A percentile compares a stretch with the other conserved stretches of the same genome.
Evolutionary conservation across 1,140 invertebrate genomes (phyloP).

Genomic region (Drosophila arizonae): DNA sequence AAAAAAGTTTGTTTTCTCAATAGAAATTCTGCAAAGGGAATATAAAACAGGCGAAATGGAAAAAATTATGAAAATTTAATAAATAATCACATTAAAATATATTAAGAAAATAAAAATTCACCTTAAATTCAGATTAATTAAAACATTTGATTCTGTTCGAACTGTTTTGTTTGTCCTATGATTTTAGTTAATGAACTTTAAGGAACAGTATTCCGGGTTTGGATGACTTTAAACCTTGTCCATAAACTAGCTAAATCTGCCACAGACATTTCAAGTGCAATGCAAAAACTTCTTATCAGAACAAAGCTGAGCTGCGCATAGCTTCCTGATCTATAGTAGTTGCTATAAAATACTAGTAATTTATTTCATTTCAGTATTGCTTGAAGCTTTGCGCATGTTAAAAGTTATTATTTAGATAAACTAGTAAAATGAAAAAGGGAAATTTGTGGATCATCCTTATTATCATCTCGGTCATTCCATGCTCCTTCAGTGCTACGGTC

Average conservation of each 20-base stretch:
- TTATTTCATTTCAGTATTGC: slow-evolving; percentile 12
- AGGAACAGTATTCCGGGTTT: neutral
- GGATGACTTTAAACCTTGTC: neutral
- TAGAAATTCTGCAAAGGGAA: too few relatives aligned
- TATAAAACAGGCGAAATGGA: too few relatives aligned
- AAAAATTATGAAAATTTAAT: too few relatives aligned
- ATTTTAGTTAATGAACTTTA: neutral
- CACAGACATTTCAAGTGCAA: slow-evolving; percentile 24
- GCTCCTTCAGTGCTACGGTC: slow-evolving; percentile 2
- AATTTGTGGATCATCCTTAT: slow-evolving; percentile 12
- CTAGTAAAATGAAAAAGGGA: slow-evolving; percentile 15
- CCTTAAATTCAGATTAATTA: too few relatives aligned
- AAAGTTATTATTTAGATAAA: neutral
- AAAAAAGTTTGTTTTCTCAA: neutral
- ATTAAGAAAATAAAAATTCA: too few relatives aligned
- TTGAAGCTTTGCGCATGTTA: neutral
- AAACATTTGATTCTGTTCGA: too few relatives aligned
- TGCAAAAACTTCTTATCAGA: slow-evolving; percentile 29
- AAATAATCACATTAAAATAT: too few relatives aligned
- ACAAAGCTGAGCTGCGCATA: neutral
- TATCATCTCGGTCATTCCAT: slow-evolving; percentile 16
- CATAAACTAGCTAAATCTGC: neutral
- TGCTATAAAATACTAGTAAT: slow-evolving; percentile 19
- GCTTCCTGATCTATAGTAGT: slow-evolving; percentile 31
- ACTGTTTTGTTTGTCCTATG: neutral